These are phyloP conservation scores for Crocidura indochinensis DNA, from an alignment of 2,797 vertebrate genomes.

Conservation along the genomic window DNA sequence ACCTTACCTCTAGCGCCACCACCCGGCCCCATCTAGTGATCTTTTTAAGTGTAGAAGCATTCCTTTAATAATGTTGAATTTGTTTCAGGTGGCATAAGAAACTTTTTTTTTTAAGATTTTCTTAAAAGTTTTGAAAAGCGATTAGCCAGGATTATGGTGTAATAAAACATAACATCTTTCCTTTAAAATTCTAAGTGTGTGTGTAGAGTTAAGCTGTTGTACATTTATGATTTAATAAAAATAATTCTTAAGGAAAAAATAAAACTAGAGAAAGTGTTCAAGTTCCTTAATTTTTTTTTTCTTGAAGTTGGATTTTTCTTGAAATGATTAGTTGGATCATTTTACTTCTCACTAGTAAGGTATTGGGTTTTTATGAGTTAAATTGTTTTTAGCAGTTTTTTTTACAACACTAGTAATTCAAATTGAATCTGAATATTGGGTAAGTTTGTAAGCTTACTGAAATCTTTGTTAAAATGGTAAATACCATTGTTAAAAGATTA, in stretches of 20 bases:
- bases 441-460: constrained; percentile 4
- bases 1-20: no score
- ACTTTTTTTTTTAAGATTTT: constrained; percentile 94
- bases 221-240: constrained; percentile 96
- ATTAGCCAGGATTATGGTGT: constrained; percentile 95
- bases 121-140: constrained; percentile 94
- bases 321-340: no score
- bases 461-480: background rate
- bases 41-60: constrained; percentile 95
- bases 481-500: background rate
- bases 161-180: constrained; percentile 94
- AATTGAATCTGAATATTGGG: background rate
- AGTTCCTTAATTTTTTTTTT: no score
- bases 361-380: constrained; percentile 16
- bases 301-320: no score
- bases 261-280: no score
- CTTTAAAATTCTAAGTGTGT: constrained; percentile 94
- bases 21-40: no score
- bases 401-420: constrained; percentile 23
- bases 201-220: constrained; percentile 96
- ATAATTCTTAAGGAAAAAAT: constrained; percentile 94
- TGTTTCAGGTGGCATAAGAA: constrained; percentile 94
- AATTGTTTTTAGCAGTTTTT: background rate
- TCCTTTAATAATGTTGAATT: constrained; percentile 95
- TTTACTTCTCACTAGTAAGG: background rate